Base-by-base conservation (phyloP, 2,113 vertebrate genomes). In the Anarrhichthys ocellatus region DNA sequence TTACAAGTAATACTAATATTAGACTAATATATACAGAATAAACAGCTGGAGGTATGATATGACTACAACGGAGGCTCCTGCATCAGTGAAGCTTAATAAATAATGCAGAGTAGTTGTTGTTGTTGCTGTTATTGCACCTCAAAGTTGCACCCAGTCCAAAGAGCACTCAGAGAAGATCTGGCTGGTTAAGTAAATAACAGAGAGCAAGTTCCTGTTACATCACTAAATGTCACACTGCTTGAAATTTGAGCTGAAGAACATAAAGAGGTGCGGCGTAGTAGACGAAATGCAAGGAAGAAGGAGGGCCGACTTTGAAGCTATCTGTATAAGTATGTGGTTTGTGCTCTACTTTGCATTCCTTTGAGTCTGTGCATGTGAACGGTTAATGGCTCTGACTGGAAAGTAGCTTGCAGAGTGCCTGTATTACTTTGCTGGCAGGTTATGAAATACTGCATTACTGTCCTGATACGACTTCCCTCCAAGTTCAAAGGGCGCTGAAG, bases 401-500 rank as follows among this genome's bases (percentile, higher is more conserved):
- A 70, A 66, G 20, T 32, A 22, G 36, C 13, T 77, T 27, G 9
- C 17, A 4, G 13, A 64, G 59, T 18, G n/a, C 4, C 29, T 48
- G 17, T 3, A 75, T 50, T 62, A 32, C 5, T 68, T 40, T 50
- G 4, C 1, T 44, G 36, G 11, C 32, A 71, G 32, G 67, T 76
- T 84, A 6, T 27, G 20, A 82, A 72, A 64, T 14, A 32, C 24
- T 36, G 42, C 7, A 44, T 2, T 24, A 9, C 24, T 50, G 1
- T 14, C n/a, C 61, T 24, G 17, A 3, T 9, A 13, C 20, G 4
- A 13, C 29, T 20, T 68, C 7, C 6, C 9, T 68, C 2, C 11
- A 44, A 64, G 91, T 81, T 87, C 86, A 93, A 90, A 93, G 92
- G 81, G 92, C 71, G 69, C 42, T 78, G 20, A 46, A 70, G 82